Conservation (phyloP, 2,888 invertebrate genomes). For the Melangyna quadrimaculata region DNA sequence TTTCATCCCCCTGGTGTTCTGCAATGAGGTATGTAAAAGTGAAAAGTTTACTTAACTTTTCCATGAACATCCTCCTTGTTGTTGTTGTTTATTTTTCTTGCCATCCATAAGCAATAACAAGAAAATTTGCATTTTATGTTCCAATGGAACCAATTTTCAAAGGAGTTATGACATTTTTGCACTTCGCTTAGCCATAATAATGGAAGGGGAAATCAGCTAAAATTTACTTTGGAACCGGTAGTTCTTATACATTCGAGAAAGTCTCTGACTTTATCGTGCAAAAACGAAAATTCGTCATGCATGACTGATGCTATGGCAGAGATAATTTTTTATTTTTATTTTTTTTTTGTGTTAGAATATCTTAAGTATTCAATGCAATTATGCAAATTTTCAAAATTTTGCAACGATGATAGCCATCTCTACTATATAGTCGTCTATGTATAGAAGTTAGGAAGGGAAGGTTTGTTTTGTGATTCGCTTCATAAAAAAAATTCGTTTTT, state of each 20-base stretch:
- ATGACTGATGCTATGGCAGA: slow-evolving; percentile 54
- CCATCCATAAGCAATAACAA: slow-evolving; percentile 26
- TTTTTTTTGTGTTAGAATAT: slow-evolving; percentile 1
- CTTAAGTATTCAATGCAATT: slow-evolving; percentile 52
- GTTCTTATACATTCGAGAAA: slow-evolving; percentile 11
- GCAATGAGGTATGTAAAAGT: slow-evolving; percentile 9
- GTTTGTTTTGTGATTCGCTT: not conserved
- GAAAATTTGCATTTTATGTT: slow-evolving; percentile 69
- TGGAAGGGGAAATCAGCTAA: slow-evolving; percentile 20
- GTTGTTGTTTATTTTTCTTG: not conserved
- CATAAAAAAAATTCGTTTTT: slow-evolving; percentile 1
- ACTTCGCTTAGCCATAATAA: slow-evolving; percentile 44
- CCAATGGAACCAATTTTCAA: slow-evolving; percentile 67
- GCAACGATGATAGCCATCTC: slow-evolving; percentile 42
- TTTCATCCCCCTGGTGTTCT: slow-evolving; percentile 20
- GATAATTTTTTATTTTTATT: slow-evolving; percentile 48
- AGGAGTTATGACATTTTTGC: slow-evolving; percentile 66
- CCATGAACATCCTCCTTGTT: slow-evolving; percentile 16
- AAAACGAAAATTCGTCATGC: slow-evolving; percentile 59
- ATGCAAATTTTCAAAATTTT: slow-evolving; percentile 62
- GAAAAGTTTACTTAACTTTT: slow-evolving; percentile 31
- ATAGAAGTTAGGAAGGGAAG: not conserved
- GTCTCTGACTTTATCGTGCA: slow-evolving; percentile 27
- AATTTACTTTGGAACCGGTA: not conserved
- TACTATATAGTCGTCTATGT: not conserved